These are phyloP conservation scores for Diarsia brunnea DNA, from an alignment of 2,888 invertebrate species.

Conservation along the genomic window DNA sequence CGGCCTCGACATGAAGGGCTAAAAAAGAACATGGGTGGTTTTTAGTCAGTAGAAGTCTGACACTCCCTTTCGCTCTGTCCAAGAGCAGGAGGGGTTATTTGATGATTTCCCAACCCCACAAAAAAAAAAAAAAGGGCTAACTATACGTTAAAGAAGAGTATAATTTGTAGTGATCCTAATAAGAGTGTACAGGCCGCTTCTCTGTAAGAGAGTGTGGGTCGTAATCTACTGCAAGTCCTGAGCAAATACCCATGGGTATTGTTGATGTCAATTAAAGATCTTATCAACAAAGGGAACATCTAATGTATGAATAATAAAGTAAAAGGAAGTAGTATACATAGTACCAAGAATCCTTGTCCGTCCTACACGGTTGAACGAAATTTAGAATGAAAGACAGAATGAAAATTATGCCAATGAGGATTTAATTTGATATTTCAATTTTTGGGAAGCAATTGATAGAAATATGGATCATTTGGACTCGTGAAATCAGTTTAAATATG, in stretches of 20 bases:
- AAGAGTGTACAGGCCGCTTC: neutral
- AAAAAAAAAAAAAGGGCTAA: too few relatives aligned
- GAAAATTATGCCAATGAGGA: neutral
- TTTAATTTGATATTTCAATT: neutral
- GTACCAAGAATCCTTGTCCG: constrained; percentile 30
- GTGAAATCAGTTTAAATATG: neutral
- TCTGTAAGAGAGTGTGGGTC: neutral
- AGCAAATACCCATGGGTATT: neutral
- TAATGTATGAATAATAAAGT: constrained; percentile 55
- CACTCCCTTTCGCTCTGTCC: too few relatives aligned
- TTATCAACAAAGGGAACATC: neutral
- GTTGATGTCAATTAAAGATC: neutral
- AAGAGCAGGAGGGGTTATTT: too few relatives aligned
- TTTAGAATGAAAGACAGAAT: constrained; percentile 12
- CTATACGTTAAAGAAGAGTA: too few relatives aligned
- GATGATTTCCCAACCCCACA: too few relatives aligned
- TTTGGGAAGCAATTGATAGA: neutral
- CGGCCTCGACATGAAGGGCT: too few relatives aligned
- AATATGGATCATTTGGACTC: neutral
- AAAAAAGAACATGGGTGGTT: too few relatives aligned
- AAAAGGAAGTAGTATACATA: too few relatives aligned
- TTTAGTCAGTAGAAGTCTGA: too few relatives aligned
- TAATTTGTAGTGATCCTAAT: neutral
- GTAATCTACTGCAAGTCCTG: neutral
- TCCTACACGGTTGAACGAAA: constrained; percentile 8